Percentiles rank a stretch among this genome's conserved stretches.
Conservation (phyloP, 2,888 invertebrate genomes). For the Cheilosia scutellata region DNA sequence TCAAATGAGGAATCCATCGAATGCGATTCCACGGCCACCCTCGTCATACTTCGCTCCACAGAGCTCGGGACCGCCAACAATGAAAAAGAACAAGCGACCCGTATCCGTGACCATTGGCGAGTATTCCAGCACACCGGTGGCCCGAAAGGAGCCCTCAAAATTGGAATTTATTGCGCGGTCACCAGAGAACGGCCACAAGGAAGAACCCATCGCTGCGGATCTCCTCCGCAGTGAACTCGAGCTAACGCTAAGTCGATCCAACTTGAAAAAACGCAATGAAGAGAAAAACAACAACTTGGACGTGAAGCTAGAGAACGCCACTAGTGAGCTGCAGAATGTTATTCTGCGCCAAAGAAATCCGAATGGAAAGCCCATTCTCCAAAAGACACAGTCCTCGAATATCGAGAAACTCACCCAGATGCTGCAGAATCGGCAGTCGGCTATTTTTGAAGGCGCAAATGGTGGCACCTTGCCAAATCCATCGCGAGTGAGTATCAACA, state of each 20-base stretch:
- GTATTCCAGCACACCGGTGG: conserved; percentile 85
- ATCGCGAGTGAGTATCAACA: conserved; percentile 72
- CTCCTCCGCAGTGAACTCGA: conserved; percentile 90
- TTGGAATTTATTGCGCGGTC: conserved; percentile 87
- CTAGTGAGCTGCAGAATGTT: conserved; percentile 67
- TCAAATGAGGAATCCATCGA: conserved; percentile 88
- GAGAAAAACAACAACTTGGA: conserved; percentile 50
- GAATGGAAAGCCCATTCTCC: conserved; percentile 71
- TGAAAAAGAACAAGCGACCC: conserved; percentile 86
- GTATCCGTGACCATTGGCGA: conserved; percentile 90
- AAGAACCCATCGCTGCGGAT: conserved; percentile 85
- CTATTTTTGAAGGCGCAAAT: conserved; percentile 38
- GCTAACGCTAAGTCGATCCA: conserved; percentile 90
- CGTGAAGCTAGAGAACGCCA: conserved; percentile 83
- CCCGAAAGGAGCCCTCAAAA: conserved; percentile 88
- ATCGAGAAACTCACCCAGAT: conserved; percentile 77
- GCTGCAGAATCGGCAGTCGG: conserved; percentile 75
- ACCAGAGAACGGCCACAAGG: conserved; percentile 73
- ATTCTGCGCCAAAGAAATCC: conserved; percentile 71
- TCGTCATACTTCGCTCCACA: conserved; percentile 88
- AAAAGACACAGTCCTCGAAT: conserved; percentile 77
- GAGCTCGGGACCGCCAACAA: conserved; percentile 86
- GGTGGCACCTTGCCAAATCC: conserved; percentile 66
- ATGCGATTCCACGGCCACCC: conserved; percentile 88
- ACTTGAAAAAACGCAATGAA: conserved; percentile 90